Evolutionary conservation across 2,113 vertebrate species (phyloP).

Genomic region (Pitta sordida): DNA sequence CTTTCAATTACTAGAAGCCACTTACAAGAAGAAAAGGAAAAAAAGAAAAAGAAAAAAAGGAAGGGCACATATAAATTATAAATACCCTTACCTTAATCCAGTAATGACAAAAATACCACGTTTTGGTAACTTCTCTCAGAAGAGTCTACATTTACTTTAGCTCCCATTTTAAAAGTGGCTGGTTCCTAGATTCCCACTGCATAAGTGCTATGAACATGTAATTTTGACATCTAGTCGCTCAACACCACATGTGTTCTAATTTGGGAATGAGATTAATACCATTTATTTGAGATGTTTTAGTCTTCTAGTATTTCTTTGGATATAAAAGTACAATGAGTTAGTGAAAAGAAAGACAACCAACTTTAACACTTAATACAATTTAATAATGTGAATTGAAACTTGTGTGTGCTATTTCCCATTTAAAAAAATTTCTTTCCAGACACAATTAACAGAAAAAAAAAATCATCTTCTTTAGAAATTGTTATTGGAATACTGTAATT

Average conservation of each 20-base stretch:
- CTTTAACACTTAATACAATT: slow-evolving; percentile 52
- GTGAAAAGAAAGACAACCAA: slow-evolving; percentile 51
- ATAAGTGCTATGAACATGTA: background rate
- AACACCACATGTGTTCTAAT: slow-evolving; percentile 62
- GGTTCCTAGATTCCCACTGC: background rate
- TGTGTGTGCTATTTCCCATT: slow-evolving; percentile 52
- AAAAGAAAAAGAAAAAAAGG: background rate
- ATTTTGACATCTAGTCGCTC: slow-evolving; percentile 61
- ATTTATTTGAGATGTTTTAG: slow-evolving; percentile 61
- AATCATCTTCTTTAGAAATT: slow-evolving; percentile 62
- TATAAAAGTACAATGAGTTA: slow-evolving; percentile 55
- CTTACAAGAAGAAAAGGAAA: background rate
- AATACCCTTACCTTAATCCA: slow-evolving; percentile 40
- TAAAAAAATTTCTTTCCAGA: slow-evolving; percentile 65
- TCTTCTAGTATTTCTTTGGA: slow-evolving; percentile 62
- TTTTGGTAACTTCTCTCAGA: background rate
- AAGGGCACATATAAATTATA: background rate
- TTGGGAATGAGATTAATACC: slow-evolving; percentile 68
- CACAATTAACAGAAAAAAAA: slow-evolving; percentile 73
- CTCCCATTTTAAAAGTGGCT: slow-evolving; percentile 21
- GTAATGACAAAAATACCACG: background rate
- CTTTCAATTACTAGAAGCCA: background rate
- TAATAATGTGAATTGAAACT: slow-evolving; percentile 66
- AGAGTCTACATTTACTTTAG: background rate
- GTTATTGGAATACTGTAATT: slow-evolving; percentile 68